Evolutionary conservation across 2,797 vertebrate species (phyloP).

Genomic region (Sebastes steindachneri): DNA sequence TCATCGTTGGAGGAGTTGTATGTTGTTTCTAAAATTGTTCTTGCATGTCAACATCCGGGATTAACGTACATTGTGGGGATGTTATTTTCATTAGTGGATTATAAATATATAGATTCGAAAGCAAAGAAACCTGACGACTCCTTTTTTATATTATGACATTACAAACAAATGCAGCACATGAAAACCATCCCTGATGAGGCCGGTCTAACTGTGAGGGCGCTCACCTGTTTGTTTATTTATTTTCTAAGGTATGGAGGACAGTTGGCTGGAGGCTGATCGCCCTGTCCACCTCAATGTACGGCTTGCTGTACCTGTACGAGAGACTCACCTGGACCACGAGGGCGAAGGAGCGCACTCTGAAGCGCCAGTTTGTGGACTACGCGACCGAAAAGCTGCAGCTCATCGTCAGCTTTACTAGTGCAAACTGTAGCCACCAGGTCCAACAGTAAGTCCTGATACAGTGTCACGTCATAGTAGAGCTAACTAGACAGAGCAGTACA

Average conservation of each 20-base stretch:
- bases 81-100: background rate
- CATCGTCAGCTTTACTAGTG: constrained; percentile 94
- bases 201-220: background rate
- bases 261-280: constrained; percentile 94
- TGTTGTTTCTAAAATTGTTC: constrained; percentile 54
- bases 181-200: background rate
- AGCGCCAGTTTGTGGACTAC: constrained; percentile 96
- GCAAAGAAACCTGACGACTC: background rate
- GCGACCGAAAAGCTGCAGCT: constrained; percentile 94
- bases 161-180: too few species aligned
- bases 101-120: background rate
- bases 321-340: constrained; percentile 94
- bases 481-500: background rate
- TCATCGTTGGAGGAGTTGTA: constrained; percentile 95
- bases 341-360: constrained; percentile 93
- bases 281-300: constrained; percentile 89
- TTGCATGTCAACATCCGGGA: background rate
- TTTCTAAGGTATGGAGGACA: constrained; percentile 88
- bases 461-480: background rate
- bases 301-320: constrained; percentile 92
- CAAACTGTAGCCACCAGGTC: constrained; percentile 97
- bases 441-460: constrained; percentile 89
- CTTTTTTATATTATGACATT: too few species aligned
- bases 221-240: background rate
- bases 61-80: background rate